Conservation (phyloP, 1,140 invertebrate species). For the Euglossa dilemma region DNA sequence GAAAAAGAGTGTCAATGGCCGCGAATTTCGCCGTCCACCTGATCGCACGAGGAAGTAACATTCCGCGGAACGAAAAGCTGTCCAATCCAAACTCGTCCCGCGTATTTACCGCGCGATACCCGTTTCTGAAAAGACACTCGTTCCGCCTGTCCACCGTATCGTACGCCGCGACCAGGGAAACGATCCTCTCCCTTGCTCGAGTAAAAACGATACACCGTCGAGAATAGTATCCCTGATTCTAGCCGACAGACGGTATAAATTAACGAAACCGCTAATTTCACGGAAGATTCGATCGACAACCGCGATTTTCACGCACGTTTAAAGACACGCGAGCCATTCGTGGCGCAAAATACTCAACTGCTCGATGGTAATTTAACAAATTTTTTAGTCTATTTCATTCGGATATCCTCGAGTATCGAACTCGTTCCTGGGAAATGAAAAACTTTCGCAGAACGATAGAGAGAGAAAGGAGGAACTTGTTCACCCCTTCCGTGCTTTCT, state of each 20-base stretch:
- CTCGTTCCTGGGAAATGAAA: no score
- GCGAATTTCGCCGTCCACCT: conserved; percentile 31
- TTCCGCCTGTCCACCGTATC: not conserved
- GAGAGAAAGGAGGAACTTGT: not conserved
- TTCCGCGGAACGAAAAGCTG: not conserved
- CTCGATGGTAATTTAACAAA: no score
- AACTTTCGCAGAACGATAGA: not conserved
- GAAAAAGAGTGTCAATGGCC: conserved; percentile 36
- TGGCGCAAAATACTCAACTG: no score
- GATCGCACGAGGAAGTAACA: conserved; percentile 7
- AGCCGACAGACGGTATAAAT: not conserved
- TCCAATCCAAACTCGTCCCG: not conserved
- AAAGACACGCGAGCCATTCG: not conserved
- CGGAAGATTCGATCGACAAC: not conserved
- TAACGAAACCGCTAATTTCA: not conserved
- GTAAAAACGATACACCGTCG: no score
- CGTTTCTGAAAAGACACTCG: not conserved
- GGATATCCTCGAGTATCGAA: no score
- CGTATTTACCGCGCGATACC: not conserved
- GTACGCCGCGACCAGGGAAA: not conserved
- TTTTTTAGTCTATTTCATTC: no score
- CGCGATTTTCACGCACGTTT: not conserved
- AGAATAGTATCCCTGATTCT: not conserved
- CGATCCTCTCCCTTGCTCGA: not conserved
- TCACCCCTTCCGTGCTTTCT: not conserved